Conservation (phyloP, 2,797 vertebrate species). For the Galaxias olidus region DNA sequence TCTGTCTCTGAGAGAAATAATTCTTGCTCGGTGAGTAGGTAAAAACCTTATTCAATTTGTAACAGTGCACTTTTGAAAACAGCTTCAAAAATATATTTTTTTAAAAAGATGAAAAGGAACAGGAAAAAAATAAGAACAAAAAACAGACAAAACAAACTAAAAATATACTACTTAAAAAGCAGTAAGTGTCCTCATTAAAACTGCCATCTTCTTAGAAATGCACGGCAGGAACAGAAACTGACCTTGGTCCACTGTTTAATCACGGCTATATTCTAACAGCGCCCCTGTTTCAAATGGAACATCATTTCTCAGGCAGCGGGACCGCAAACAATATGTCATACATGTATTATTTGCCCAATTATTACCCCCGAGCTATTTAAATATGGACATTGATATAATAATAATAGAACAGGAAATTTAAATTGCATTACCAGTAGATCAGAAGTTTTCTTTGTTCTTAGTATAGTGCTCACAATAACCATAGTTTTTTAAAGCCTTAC, state of each 20-base stretch:
- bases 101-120: conserved; percentile 55
- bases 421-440: too few relatives aligned
- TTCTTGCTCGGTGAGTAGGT: too few relatives aligned
- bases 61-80: conserved; percentile 18
- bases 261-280: conserved; percentile 64
- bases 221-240: conserved; percentile 65
- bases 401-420: too few relatives aligned
- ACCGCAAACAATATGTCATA: conserved; percentile 65
- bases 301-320: conserved; percentile 60
- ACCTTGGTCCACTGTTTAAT: conserved; percentile 75
- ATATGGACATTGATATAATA: too few relatives aligned
- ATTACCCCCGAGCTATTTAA: too few relatives aligned
- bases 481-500: too few relatives aligned
- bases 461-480: too few relatives aligned
- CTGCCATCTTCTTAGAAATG: conserved; percentile 69
- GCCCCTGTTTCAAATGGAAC: conserved; percentile 67
- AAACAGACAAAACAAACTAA: conserved; percentile 69
- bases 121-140: conserved; percentile 44
- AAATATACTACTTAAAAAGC: conserved; percentile 71
- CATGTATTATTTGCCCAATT: conserved; percentile 48
- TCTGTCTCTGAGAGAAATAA: too few relatives aligned
- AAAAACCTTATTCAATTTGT: neutral
- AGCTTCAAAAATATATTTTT: conserved; percentile 2
- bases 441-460: too few relatives aligned
- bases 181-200: conserved; percentile 64